phyloP scores from a whole-genome alignment of 2,113 vertebrate species.

The Atrichornis clamosus region DNA sequence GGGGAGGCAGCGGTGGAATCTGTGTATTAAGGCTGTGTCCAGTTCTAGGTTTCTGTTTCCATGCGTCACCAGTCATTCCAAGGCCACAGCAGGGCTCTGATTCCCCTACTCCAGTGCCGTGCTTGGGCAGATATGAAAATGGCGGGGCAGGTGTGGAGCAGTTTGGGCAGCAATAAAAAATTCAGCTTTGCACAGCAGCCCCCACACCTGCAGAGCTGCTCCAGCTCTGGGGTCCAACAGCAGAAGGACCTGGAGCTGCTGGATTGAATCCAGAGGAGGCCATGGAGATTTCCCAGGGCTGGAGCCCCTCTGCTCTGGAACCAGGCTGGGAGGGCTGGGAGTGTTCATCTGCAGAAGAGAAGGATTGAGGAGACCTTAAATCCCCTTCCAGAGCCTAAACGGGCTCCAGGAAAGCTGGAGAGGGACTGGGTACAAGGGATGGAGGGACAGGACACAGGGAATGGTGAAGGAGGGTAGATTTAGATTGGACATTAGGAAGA shows the following conservation, averaged over 20 bases:
- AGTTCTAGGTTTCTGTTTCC: not conserved
- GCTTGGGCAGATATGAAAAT: not conserved
- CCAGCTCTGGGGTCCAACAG: not conserved
- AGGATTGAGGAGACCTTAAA: not conserved
- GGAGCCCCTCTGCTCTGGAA: not conserved
- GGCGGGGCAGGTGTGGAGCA: not conserved
- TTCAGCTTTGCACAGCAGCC: not conserved
- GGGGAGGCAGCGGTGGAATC: not conserved
- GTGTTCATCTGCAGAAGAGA: not conserved
- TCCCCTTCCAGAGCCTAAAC: not conserved
- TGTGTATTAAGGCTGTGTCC: rapidly evolving
- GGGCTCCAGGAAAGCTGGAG: not conserved
- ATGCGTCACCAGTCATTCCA: too few relatives aligned
- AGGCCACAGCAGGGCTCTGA: not conserved
- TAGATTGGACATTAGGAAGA: not conserved
- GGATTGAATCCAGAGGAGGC: not conserved
- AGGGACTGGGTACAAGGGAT: not conserved
- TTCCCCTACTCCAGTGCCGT: not conserved
- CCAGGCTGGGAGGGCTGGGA: not conserved
- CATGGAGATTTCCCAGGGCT: not conserved
- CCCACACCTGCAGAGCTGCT: not conserved
- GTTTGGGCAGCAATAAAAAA: not conserved
- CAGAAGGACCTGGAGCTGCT: not conserved
- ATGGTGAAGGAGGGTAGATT: not conserved
- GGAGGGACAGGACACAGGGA: not conserved